A percentile compares a stretch with the other conserved stretches of the same genome.
These are phyloP conservation scores for Reticulitermes speratus DNA, from an alignment of 1,140 invertebrate species.

Conservation along the genomic window DNA sequence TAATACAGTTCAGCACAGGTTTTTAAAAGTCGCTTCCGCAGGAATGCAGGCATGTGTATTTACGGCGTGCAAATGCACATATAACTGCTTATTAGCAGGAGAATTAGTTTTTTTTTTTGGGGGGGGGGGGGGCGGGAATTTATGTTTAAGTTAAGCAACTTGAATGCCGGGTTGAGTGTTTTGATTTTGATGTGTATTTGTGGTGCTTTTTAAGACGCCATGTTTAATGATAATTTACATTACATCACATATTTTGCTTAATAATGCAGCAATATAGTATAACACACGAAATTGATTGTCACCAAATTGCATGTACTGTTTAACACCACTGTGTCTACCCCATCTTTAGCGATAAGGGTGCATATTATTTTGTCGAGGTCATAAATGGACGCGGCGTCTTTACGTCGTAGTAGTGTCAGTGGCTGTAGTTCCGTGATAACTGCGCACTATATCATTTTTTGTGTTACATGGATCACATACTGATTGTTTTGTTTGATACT, in stretches of 20 bases:
- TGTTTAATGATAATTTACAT: constrained; percentile 14
- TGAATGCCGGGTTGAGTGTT: constrained; percentile 21
- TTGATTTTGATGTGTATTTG: constrained; percentile 20
- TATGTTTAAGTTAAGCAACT: not conserved
- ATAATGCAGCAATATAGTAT: not conserved
- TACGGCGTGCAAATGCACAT: not conserved
- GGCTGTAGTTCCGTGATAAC: not conserved
- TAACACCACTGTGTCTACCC: not conserved
- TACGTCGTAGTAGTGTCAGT: not conserved
- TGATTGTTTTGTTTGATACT: not conserved
- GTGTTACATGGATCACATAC: not conserved
- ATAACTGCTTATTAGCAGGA: not conserved
- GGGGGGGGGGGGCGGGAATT: not conserved
- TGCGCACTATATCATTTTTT: not conserved
- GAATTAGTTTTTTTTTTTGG: not conserved
- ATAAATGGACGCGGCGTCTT: constrained; percentile 5
- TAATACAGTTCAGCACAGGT: not conserved
- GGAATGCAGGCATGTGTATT: not conserved
- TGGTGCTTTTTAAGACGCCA: constrained; percentile 12
- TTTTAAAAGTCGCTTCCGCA: not conserved
- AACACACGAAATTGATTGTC: not conserved
- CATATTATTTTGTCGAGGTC: not conserved
- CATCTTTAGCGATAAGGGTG: not conserved
- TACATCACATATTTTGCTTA: constrained; percentile 2
- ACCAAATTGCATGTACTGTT: not conserved